Percentiles rank a stretch among this genome's conserved stretches.
Evolutionary conservation across 2,888 invertebrate genomes (phyloP).

Genomic region (Axea sp.): DNA sequence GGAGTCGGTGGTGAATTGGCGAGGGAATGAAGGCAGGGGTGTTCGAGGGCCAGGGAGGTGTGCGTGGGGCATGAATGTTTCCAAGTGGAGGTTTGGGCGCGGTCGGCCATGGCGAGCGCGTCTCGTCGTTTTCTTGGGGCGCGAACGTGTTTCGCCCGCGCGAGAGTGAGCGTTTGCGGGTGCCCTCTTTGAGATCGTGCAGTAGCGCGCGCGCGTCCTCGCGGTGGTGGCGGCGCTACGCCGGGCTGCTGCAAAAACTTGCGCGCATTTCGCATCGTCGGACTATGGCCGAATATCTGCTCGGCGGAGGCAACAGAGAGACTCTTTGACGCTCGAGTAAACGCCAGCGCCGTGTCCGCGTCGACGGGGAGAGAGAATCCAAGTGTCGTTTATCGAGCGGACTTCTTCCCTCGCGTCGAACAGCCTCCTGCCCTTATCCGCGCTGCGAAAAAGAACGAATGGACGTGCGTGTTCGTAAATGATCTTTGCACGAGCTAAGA

Average conservation of each 20-base stretch:
- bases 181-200: neutral
- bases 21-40: too few species aligned
- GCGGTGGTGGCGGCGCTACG: slow-evolving; percentile 26
- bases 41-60: too few species aligned
- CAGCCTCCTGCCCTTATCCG: slow-evolving; percentile 46
- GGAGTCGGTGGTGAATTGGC: too few species aligned
- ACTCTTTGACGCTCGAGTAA: slow-evolving; percentile 35
- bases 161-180: slow-evolving; percentile 24
- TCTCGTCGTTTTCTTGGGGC: slow-evolving; percentile 19
- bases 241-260: slow-evolving; percentile 28
- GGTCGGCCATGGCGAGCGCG: slow-evolving; percentile 4
- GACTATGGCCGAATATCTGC: slow-evolving; percentile 30
- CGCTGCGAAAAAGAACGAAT: slow-evolving; percentile 13
- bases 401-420: slow-evolving; percentile 53
- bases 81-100: too few species aligned
- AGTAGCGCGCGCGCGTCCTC: slow-evolving; percentile 13
- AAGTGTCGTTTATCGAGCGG: slow-evolving; percentile 64
- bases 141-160: slow-evolving; percentile 14
- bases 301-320: slow-evolving; percentile 1
- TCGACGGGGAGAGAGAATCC: slow-evolving; percentile 25
- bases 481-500: slow-evolving; percentile 1
- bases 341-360: slow-evolving; percentile 19
- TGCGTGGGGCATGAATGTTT: too few species aligned
- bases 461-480: too few species aligned
- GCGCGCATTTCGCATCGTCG: slow-evolving; percentile 36